Conservation (phyloP, 1,140 invertebrate genomes). For the Achatina immaculata region DNA sequence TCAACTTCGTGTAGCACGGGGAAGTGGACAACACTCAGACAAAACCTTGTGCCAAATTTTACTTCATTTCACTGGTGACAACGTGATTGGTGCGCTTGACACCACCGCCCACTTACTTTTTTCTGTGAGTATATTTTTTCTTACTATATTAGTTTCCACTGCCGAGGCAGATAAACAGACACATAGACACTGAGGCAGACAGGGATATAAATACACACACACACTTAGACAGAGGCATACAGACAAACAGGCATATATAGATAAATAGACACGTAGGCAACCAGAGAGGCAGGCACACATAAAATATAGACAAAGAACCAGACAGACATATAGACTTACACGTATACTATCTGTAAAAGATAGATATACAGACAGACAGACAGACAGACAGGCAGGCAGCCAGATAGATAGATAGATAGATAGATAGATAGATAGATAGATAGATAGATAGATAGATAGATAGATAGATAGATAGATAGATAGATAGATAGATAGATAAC, state of each 20-base stretch:
- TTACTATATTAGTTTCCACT: no score
- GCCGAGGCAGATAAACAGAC: neutral
- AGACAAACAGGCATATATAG: neutral
- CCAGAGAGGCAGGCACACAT: neutral
- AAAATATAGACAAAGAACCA: neutral
- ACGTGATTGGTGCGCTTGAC: no score
- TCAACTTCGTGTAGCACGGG: no score
- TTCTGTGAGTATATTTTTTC: no score
- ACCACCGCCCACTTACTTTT: no score
- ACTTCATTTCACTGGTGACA: no score
- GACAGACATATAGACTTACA: constrained; percentile 13
- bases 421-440: constrained; percentile 8
- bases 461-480: neutral
- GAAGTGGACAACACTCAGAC: no score
- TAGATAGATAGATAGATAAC: neutral
- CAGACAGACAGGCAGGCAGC: constrained; percentile 4
- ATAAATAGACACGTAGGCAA: neutral
- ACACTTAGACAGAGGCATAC: neutral
- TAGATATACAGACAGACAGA: neutral
- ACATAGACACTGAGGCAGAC: neutral
- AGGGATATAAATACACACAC: neutral
- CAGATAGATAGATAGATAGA: constrained; percentile 20
- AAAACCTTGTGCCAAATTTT: no score
- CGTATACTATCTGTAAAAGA: neutral
- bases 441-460: constrained; percentile 18